Conservation (phyloP, 2,797 vertebrate genomes). For the Meriones psammophilus region DNA sequence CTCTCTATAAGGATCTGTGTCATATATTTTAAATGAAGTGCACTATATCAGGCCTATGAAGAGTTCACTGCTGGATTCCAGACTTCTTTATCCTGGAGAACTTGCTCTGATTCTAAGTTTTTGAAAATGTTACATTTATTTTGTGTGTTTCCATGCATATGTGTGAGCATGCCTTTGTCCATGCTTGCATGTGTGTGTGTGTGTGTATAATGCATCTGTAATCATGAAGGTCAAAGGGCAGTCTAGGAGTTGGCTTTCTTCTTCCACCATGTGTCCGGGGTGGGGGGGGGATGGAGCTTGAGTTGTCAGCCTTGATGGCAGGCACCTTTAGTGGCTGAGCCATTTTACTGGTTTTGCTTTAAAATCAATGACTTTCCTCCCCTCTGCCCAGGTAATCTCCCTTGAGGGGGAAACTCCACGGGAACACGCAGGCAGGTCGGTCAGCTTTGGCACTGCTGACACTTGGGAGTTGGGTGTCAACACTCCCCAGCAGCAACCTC, state of each 20-base stretch:
- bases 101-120: not conserved
- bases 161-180: too few relatives aligned
- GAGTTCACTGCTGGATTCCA: accelerated
- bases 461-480: too few relatives aligned
- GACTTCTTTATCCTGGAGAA: not conserved
- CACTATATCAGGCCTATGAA: accelerated
- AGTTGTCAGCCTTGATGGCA: not conserved
- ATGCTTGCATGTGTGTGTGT: not conserved
- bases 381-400: not conserved
- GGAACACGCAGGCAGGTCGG: not conserved
- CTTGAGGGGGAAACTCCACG: not conserved
- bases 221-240: not conserved
- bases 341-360: not conserved
- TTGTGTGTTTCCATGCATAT: not conserved
- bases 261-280: not conserved
- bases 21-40: not conserved
- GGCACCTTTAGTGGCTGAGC: not conserved
- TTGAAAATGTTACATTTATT: not conserved
- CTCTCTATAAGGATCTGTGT: accelerated
- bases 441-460: not conserved
- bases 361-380: not conserved
- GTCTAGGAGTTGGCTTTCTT: not conserved
- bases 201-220: not conserved
- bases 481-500: not conserved
- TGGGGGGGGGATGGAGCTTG: not conserved